A percentile compares a stretch with the other conserved stretches of the same genome.
Conservation (phyloP, 2,797 vertebrate species). For the Geotrypetes seraphini region DNA sequence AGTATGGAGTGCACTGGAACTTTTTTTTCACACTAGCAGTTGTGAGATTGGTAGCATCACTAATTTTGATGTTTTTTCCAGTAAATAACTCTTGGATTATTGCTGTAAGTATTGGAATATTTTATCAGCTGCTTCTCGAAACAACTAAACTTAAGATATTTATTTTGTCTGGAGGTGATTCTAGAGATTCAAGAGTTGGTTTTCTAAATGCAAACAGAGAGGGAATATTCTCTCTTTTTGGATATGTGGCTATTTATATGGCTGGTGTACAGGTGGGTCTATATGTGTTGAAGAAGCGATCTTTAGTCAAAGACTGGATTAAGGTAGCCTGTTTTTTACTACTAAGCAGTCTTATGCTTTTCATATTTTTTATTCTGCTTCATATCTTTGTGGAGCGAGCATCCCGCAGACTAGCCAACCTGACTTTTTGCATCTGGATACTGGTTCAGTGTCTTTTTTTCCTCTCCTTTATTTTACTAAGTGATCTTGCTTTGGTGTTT, state of each 20-base stretch:
- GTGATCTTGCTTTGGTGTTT: constrained; percentile 68
- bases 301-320: constrained; percentile 61
- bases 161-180: constrained; percentile 62
- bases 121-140: constrained; percentile 72
- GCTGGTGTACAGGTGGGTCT: constrained; percentile 78
- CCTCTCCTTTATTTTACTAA: constrained; percentile 50
- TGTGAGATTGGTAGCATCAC: constrained; percentile 68
- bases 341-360: constrained; percentile 41
- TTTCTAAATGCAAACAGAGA: constrained; percentile 86
- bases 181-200: constrained; percentile 46
- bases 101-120: constrained; percentile 48
- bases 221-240: constrained; percentile 74
- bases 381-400: constrained; percentile 60
- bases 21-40: constrained; percentile 89
- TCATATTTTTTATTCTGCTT: constrained; percentile 40
- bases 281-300: constrained; percentile 60
- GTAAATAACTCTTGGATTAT: constrained; percentile 56
- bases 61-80: constrained; percentile 63
- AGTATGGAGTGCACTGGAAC: constrained; percentile 95
- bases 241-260: constrained; percentile 80
- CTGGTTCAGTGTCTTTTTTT: constrained; percentile 70
- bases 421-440: constrained; percentile 81
- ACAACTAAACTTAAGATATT: constrained; percentile 65
- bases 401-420: constrained; percentile 82
- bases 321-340: constrained; percentile 39